Evolutionary conservation across 2,797 vertebrate species (phyloP).

Genomic region (Coregonus ussuriensis): DNA sequence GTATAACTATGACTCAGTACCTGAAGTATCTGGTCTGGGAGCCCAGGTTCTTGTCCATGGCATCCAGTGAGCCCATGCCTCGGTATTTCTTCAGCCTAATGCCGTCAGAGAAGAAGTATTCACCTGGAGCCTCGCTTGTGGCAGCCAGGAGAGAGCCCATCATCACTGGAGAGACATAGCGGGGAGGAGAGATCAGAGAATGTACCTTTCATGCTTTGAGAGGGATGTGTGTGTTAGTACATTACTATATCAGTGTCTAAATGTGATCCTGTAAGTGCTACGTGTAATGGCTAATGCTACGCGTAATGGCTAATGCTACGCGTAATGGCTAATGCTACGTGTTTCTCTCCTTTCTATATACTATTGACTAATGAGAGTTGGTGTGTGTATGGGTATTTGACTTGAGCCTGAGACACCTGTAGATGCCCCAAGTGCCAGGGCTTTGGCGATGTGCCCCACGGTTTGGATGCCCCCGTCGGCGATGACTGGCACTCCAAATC

Average conservation of each 20-base stretch:
- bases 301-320: background rate
- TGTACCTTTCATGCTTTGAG: background rate
- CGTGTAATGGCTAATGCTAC: background rate
- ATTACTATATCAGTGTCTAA: background rate
- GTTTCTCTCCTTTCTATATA: background rate
- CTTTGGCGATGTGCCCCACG: slow-evolving; percentile 93
- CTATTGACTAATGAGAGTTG: background rate
- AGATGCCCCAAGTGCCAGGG: slow-evolving; percentile 91
- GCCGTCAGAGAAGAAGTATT: slow-evolving; percentile 98
- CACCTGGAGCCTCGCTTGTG: slow-evolving; percentile 93
- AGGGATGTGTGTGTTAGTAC: background rate
- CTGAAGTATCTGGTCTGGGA: slow-evolving; percentile 98
- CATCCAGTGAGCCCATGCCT: slow-evolving; percentile 96
- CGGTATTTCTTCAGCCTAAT: slow-evolving; percentile 97
- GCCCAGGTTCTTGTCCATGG: slow-evolving; percentile 98
- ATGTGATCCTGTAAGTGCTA: background rate
- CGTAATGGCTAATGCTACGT: background rate
- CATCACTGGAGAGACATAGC: slow-evolving; percentile 81
- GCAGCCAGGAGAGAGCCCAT: slow-evolving; percentile 98
- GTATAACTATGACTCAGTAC: slow-evolving; percentile 59
- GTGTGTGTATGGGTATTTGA: background rate
- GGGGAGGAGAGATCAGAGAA: background rate
- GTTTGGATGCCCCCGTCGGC: slow-evolving; percentile 97
- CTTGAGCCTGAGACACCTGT: slow-evolving; percentile 78
- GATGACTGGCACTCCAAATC: slow-evolving; percentile 93